phyloP scores from a whole-genome alignment of 2,888 invertebrate genomes.

The Clitarchus hookeri region DNA sequence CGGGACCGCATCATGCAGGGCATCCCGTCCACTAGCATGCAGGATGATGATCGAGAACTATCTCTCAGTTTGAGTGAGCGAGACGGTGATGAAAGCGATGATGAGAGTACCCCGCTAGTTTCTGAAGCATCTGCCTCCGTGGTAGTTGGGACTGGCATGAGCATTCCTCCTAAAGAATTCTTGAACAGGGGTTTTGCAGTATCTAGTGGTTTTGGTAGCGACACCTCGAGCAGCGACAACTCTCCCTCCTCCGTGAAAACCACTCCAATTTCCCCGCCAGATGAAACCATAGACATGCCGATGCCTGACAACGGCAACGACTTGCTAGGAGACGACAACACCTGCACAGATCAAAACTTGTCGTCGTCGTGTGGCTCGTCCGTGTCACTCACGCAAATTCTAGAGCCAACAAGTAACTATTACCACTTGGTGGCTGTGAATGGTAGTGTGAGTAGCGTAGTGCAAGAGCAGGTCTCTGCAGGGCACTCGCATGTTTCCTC shows the following conservation, averaged over 20 bases:
- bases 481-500: slow-evolving; percentile 80
- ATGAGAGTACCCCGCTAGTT: slow-evolving; percentile 72
- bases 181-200: slow-evolving; percentile 35
- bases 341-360: background rate
- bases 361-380: slow-evolving; percentile 40
- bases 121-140: slow-evolving; percentile 55
- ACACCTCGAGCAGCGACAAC: slow-evolving; percentile 35
- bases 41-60: slow-evolving; percentile 48
- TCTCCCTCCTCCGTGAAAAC: slow-evolving; percentile 35
- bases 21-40: slow-evolving; percentile 50
- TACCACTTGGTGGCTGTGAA: slow-evolving; percentile 39
- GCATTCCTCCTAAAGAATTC: slow-evolving; percentile 19
- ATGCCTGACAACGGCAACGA: background rate
- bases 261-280: slow-evolving; percentile 32
- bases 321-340: background rate
- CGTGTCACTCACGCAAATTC: slow-evolving; percentile 37
- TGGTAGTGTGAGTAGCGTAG: slow-evolving; percentile 37
- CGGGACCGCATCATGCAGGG: slow-evolving; percentile 54
- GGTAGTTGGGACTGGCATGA: background rate
- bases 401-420: slow-evolving; percentile 38
- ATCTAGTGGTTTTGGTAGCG: slow-evolving; percentile 29
- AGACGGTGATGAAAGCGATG: slow-evolving; percentile 58
- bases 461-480: slow-evolving; percentile 76
- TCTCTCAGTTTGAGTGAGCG: slow-evolving; percentile 25
- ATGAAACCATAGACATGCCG: background rate